Conservation (phyloP, 1,140 invertebrate genomes). For the Coptotermes formosanus region DNA sequence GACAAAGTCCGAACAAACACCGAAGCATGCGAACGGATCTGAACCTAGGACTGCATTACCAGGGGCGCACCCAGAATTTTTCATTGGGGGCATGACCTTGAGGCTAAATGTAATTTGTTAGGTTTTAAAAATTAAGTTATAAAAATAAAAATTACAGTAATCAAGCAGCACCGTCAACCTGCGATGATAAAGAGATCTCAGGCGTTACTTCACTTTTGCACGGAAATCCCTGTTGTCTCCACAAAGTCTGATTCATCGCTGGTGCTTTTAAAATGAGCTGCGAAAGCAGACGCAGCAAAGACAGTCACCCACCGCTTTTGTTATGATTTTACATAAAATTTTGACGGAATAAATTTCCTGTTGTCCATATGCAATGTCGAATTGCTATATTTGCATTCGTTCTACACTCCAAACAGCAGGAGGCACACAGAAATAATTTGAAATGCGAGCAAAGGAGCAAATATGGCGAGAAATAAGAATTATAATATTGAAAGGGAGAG, state of each 20-base stretch:
- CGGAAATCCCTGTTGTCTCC: no score
- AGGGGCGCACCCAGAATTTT: no score
- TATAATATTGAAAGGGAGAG: not conserved
- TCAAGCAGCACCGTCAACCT: no score
- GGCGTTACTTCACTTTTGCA: no score
- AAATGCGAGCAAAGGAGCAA: not conserved
- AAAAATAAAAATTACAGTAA: no score
- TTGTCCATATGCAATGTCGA: not conserved
- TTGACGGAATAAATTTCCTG: not conserved
- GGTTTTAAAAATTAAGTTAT: no score
- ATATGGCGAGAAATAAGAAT: not conserved
- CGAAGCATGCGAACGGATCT: no score
- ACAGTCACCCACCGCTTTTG: not conserved
- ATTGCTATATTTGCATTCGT: not conserved
- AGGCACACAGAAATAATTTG: not conserved
- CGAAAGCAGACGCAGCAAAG: not conserved
- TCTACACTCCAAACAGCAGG: not conserved
- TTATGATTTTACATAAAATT: not conserved
- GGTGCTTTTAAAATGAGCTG: slow-evolving; percentile 4
- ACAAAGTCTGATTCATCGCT: not conserved
- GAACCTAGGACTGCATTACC: no score
- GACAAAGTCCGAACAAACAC: no score
- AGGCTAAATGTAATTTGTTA: no score
- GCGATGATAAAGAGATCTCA: no score
- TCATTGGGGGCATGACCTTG: no score